Conservation (phyloP, 1,140 invertebrate species). For the Akabosia matsudoensis region DNA sequence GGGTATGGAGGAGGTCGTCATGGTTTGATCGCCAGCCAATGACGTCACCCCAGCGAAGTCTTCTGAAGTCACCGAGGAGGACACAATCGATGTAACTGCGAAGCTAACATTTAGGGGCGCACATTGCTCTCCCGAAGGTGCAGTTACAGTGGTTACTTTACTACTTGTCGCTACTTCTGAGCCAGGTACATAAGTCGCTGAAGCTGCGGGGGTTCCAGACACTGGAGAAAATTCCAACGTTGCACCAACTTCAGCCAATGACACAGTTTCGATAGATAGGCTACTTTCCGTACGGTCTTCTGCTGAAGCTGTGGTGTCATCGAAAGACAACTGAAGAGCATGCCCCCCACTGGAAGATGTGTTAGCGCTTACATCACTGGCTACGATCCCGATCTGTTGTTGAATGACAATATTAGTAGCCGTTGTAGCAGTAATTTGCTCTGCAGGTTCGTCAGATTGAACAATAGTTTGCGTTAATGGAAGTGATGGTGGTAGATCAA, state of each 20-base stretch:
- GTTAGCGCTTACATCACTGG: neutral
- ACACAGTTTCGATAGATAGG: neutral
- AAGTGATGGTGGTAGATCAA: neutral
- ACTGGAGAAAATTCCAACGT: neutral
- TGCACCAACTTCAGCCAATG: neutral
- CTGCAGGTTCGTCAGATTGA: neutral
- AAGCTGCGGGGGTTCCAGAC: neutral
- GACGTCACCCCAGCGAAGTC: neutral
- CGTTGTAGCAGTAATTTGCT: neutral
- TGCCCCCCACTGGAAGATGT: neutral
- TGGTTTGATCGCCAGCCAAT: neutral
- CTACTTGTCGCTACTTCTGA: neutral
- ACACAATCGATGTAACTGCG: neutral
- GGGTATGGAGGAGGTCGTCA: neutral
- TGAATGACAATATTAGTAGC: neutral
- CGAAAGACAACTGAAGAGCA: neutral
- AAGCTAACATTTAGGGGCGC: neutral
- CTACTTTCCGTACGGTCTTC: conserved; percentile 3
- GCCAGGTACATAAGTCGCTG: neutral
- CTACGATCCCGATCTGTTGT: neutral
- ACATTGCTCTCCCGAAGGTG: neutral
- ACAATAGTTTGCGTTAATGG: neutral
- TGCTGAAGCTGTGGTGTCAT: neutral
- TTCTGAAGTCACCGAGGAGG: neutral
- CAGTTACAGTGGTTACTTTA: neutral